phyloP scores from a whole-genome alignment of 2,888 invertebrate genomes.

The Halictus quadricinctus region DNA sequence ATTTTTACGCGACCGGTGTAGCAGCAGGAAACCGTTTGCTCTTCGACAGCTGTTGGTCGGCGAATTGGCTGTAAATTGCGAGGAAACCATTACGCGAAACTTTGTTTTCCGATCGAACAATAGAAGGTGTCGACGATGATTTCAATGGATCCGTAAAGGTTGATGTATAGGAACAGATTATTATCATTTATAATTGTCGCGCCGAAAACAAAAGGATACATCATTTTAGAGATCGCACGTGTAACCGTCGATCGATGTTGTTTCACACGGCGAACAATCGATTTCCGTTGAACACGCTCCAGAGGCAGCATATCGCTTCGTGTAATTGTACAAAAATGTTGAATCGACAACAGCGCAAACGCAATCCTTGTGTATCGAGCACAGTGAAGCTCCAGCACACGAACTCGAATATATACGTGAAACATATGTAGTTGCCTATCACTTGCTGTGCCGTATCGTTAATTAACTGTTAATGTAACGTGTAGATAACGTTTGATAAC shows the following conservation, averaged over 20 bases:
- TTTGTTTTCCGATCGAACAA: background rate
- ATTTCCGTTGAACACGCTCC: background rate
- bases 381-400: background rate
- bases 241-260: background rate
- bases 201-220: background rate
- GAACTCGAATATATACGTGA: conserved; percentile 2
- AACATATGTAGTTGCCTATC: conserved; percentile 22
- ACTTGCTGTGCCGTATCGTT: conserved; percentile 3
- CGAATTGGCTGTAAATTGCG: conserved; percentile 1
- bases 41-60: conserved; percentile 11
- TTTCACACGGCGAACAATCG: background rate
- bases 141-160: conserved; percentile 14
- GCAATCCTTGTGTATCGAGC: background rate
- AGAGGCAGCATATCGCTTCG: background rate
- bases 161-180: background rate
- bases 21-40: background rate
- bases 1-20: conserved; percentile 46
- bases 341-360: background rate
- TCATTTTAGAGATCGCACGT: background rate
- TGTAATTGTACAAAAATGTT: background rate
- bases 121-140: conserved; percentile 33
- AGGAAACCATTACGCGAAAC: conserved; percentile 6
- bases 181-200: background rate
- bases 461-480: background rate
- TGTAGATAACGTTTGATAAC: background rate